Evolutionary conservation across 2,113 vertebrate genomes (phyloP).

Genomic region (Melierax canorus): DNA sequence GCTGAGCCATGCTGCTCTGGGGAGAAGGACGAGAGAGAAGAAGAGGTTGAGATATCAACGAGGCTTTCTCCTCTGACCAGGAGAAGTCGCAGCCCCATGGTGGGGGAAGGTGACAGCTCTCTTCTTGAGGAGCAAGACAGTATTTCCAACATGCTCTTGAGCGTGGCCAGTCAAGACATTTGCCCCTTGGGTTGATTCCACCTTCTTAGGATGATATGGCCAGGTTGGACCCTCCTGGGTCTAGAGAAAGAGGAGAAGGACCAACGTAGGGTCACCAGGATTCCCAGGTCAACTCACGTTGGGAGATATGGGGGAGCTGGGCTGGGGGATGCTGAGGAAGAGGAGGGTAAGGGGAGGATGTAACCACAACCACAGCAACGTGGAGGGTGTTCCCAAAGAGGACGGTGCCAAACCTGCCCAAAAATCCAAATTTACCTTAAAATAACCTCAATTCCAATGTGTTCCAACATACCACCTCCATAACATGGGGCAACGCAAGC

Average conservation of each 20-base stretch:
- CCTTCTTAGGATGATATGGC: fast-evolving
- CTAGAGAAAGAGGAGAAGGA: neutral
- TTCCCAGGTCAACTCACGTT: fast-evolving
- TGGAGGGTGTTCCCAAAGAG: neutral
- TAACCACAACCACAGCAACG: fast-evolving
- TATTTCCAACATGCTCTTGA: neutral
- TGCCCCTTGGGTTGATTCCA: neutral
- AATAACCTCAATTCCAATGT: neutral
- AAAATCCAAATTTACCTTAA: neutral
- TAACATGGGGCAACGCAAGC: fast-evolving
- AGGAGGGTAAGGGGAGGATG: neutral
- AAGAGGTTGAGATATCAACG: neutral
- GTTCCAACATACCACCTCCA: fast-evolving
- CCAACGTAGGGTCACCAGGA: fast-evolving
- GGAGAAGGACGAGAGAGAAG: neutral
- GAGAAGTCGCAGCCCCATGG: neutral
- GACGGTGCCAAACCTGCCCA: neutral
- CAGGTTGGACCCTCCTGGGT: neutral
- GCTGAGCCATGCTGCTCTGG: fast-evolving
- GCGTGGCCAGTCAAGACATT: fast-evolving
- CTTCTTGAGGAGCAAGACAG: neutral
- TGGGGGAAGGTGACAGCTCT: neutral
- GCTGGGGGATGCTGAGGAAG: neutral
- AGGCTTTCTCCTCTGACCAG: neutral
- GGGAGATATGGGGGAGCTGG: neutral